Evolutionary conservation across 2,113 vertebrate genomes (phyloP), one percentile per base, ranked within the genome.

Genomic region (Uria aalge): DNA sequence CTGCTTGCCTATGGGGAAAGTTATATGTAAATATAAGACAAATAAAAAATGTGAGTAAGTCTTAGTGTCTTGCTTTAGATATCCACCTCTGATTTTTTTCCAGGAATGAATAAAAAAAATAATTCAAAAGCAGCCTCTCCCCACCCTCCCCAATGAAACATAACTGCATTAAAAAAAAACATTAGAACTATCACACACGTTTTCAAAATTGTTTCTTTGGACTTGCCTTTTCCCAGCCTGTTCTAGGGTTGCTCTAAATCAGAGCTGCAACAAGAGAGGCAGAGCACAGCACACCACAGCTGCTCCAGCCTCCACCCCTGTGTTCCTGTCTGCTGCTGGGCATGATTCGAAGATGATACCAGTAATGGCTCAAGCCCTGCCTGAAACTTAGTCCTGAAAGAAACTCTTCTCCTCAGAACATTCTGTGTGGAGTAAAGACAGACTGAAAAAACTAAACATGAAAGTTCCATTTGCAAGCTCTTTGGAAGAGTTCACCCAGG

Each of bases 231-330:
- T 76, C 32, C 41, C 64, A 75, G 47, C 40, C 72, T 93, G 3
- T 32, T 84, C 55, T 30, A 77, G 9, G 41, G 20, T 32, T 90
- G 60, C 64, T 77, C 36, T 82, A 62, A 71, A 40, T 48, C n/a
- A 57, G 43, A 91, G 64, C 45, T 76, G 36, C 55, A 84, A 26
- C 50, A 73, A 57, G 13, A 40, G 36, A 66, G 47, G 34, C 38
- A 53, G 38, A 86, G 40, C 59, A 60, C 60, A 74, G 55, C 66
- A 71, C 38, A 22, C 15, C 11, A 2, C 20, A 15, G 15, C 38
- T 0, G 1, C 32, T 50, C 41, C 60, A 62, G 3, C 56, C 36
- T 81, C 36, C n/a, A n/a, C 34, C 56, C 0, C 0, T 23, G 8
- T 7, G 17, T 30, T 36, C 43, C 40, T 26, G 8, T 7, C 66